Evolutionary conservation across 2,797 vertebrate species (phyloP).

Genomic region (Staurois parvus): DNA sequence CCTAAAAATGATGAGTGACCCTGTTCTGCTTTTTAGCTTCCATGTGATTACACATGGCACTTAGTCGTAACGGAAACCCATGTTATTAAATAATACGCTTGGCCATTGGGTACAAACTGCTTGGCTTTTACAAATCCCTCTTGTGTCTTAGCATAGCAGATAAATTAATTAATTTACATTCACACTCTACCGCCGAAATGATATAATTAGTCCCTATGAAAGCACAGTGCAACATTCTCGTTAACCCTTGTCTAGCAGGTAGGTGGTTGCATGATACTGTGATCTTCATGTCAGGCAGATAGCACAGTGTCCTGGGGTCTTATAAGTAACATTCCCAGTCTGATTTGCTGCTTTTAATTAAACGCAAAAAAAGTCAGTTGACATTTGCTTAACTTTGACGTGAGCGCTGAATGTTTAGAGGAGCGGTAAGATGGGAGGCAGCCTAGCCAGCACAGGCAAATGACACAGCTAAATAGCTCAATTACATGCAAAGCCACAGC

Average conservation of each 20-base stretch:
- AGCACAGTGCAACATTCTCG: neutral
- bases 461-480: slow-evolving; percentile 55
- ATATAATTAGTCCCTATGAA: slow-evolving; percentile 43
- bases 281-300: slow-evolving; percentile 1
- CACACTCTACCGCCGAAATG: neutral
- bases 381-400: slow-evolving; percentile 9
- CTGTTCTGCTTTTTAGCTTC: neutral
- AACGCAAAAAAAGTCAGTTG: slow-evolving; percentile 22
- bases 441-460: slow-evolving; percentile 33
- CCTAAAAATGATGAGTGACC: no score
- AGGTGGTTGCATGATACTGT: neutral
- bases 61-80: neutral
- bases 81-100: neutral
- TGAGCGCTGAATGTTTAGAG: slow-evolving; percentile 25
- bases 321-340: neutral
- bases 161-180: slow-evolving; percentile 38
- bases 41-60: neutral
- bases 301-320: slow-evolving; percentile 6
- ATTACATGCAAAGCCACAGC: slow-evolving; percentile 58
- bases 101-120: no score
- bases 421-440: slow-evolving; percentile 20
- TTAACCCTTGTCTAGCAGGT: slow-evolving; percentile 14
- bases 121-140: neutral
- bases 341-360: slow-evolving; percentile 33
- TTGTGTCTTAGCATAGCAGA: neutral